A percentile compares a stretch with the other conserved stretches of the same genome.
Conservation (phyloP, 2,113 vertebrate species). For the Urocolius indicus region DNA sequence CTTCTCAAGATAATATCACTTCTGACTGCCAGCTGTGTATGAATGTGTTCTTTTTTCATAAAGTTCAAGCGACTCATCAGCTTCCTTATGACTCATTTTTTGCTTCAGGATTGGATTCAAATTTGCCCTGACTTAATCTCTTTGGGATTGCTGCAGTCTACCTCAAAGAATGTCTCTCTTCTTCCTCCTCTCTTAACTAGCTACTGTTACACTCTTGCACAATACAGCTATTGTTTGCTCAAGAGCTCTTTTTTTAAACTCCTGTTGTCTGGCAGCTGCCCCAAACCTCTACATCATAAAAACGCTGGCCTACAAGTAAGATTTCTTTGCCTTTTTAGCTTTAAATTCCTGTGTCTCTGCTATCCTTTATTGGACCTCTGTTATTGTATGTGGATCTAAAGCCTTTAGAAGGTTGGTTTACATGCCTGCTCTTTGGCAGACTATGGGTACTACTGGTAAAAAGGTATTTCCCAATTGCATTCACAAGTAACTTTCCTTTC, state of each 20-base stretch:
- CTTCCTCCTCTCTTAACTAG: conserved; percentile 53
- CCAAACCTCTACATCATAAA: conserved; percentile 57
- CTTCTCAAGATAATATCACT: conserved; percentile 60
- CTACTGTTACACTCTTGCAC: conserved; percentile 63
- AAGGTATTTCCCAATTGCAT: conserved; percentile 31
- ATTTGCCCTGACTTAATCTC: conserved; percentile 64
- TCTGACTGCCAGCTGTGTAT: conserved; percentile 58
- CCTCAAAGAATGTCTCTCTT: conserved; percentile 70
- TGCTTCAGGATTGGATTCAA: conserved; percentile 66
- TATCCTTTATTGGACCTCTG: conserved; percentile 12
- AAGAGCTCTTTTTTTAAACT: conserved; percentile 59
- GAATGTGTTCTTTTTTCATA: conserved; percentile 33
- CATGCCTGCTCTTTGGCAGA: not conserved
- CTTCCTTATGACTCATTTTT: conserved; percentile 66
- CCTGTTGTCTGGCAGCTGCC: conserved; percentile 57
- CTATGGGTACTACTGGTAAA: not conserved
- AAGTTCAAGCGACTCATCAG: conserved; percentile 63
- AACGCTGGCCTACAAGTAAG: conserved; percentile 34
- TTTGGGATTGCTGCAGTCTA: conserved; percentile 55
- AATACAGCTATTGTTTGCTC: conserved; percentile 62
- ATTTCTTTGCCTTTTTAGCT: conserved; percentile 41
- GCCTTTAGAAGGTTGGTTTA: conserved; percentile 20
- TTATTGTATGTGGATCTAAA: conserved; percentile 28
- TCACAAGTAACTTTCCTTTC: conserved; percentile 20
- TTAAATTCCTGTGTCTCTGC: conserved; percentile 19